These are phyloP conservation scores for Laterallus jamaicensis DNA, from an alignment of 2,113 vertebrate species.

Conservation along the genomic window DNA sequence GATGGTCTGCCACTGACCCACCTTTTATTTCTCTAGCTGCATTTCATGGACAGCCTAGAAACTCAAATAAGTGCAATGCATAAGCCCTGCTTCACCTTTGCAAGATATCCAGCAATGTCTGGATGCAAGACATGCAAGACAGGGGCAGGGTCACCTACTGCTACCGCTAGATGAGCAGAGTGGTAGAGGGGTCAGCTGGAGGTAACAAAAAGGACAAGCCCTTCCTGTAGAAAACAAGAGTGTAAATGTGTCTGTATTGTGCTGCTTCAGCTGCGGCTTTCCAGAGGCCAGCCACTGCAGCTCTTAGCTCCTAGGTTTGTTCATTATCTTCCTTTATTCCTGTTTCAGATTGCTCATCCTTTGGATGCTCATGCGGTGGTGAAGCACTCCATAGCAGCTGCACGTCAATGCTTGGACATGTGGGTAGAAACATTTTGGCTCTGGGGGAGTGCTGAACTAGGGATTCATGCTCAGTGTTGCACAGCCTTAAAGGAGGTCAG, in stretches of 20 bases:
- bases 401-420: rapidly evolving
- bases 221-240: background rate
- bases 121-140: background rate
- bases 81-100: background rate
- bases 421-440: background rate
- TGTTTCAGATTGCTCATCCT: background rate
- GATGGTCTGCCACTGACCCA: background rate
- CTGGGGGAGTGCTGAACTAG: background rate
- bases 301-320: background rate
- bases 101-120: background rate
- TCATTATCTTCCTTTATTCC: background rate
- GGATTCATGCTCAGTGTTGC: background rate
- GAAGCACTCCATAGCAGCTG: background rate
- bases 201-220: background rate
- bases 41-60: background rate
- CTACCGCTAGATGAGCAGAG: background rate
- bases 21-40: background rate
- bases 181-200: background rate
- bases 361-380: background rate
- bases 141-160: background rate
- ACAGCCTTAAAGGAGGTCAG: background rate
- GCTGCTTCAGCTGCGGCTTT: background rate
- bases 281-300: background rate
- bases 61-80: background rate
- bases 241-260: background rate